Conservation (phyloP, 2,797 vertebrate species). For the Arnoldichthys spilopterus region DNA sequence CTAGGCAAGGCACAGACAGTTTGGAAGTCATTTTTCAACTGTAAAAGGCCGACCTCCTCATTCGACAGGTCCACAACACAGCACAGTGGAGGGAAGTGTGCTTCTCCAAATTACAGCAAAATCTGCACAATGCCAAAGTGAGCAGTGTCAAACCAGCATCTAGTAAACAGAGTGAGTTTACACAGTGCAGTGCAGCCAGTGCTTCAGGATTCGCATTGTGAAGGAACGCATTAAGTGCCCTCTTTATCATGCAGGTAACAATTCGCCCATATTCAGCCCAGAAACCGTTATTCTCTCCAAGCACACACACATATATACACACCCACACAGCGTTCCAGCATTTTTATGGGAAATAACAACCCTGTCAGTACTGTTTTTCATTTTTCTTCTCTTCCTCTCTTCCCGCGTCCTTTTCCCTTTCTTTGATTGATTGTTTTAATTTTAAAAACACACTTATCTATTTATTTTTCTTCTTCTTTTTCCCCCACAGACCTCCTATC, state of each 20-base stretch:
- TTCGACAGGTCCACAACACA: constrained; percentile 19
- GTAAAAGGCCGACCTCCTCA: background rate
- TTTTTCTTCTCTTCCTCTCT: constrained; percentile 23
- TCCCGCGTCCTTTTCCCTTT: constrained; percentile 30
- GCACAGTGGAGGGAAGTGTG: constrained; percentile 16
- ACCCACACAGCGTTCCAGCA: constrained; percentile 7
- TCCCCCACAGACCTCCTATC: constrained; percentile 63
- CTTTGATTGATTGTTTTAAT: constrained; percentile 79
- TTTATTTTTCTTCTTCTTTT: constrained; percentile 70
- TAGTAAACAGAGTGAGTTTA: constrained; percentile 4
- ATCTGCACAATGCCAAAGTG: constrained; percentile 4
- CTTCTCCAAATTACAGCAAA: constrained; percentile 1
- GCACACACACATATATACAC: constrained; percentile 15
- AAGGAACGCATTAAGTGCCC: background rate
- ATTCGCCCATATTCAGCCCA: constrained; percentile 31
- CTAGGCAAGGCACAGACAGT: background rate
- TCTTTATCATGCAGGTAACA: constrained; percentile 13
- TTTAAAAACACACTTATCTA: constrained; percentile 70
- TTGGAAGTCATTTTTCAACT: constrained; percentile 22
- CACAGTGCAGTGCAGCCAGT: background rate
- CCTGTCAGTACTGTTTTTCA: constrained; percentile 46
- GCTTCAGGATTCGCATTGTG: constrained; percentile 14
- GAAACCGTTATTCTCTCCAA: constrained; percentile 48
- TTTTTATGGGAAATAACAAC: constrained; percentile 65
- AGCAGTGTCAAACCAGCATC: constrained; percentile 18